Conservation (phyloP, 2,113 vertebrate species). For the Sander lucioperca region DNA sequence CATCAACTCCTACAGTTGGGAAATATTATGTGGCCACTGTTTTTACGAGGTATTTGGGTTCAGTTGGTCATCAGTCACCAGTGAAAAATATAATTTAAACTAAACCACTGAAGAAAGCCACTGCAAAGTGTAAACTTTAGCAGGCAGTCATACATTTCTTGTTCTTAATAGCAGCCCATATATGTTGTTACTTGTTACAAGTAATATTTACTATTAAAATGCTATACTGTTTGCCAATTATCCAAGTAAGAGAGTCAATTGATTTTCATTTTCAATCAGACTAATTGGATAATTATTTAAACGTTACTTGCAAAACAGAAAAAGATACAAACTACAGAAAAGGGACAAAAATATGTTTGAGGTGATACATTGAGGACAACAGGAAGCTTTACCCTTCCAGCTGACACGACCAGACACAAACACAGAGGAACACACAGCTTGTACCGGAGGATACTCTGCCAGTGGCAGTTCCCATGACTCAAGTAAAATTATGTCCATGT, state of each 20-base stretch:
- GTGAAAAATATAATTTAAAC: neutral
- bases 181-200: neutral
- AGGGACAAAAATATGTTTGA: neutral
- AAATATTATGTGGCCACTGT: neutral
- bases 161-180: neutral
- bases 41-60: neutral
- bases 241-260: neutral
- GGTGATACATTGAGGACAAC: neutral
- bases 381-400: conserved; percentile 12
- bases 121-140: neutral
- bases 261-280: neutral
- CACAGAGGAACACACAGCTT: conserved; percentile 19
- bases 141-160: neutral
- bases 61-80: neutral
- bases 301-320: neutral
- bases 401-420: conserved; percentile 6
- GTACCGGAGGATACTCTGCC: neutral
- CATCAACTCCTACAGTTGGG: neutral
- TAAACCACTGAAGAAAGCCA: neutral
- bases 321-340: neutral
- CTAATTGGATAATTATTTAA: neutral
- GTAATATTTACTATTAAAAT: neutral
- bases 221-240: neutral
- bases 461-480: conserved; percentile 13
- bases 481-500: neutral